Percentiles rank a stretch among this genome's conserved stretches.
Conservation (phyloP, 2,888 invertebrate species). For the Pammene aurita region DNA sequence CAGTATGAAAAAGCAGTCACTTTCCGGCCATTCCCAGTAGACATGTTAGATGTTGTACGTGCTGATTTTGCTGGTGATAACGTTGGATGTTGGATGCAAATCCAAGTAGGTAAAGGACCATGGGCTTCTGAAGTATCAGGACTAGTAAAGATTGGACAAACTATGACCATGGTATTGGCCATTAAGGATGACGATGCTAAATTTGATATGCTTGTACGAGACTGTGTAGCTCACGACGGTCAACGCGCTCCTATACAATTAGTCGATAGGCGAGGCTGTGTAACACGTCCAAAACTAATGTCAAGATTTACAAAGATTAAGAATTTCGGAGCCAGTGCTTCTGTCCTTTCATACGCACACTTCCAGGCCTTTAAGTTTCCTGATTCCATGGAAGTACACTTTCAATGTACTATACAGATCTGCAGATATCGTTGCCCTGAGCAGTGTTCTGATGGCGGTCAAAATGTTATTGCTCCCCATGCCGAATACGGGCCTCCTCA, state of each 20-base stretch:
- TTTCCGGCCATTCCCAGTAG: conserved; percentile 96
- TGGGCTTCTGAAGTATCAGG: conserved; percentile 98
- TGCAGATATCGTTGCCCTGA: conserved; percentile 96
- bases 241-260: conserved; percentile 96
- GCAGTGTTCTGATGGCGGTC: conserved; percentile 89
- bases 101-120: conserved; percentile 96
- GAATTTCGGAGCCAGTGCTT: conserved; percentile 96
- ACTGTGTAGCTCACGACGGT: conserved; percentile 97
- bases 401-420: conserved; percentile 97
- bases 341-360: conserved; percentile 95
- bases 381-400: conserved; percentile 98
- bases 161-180: conserved; percentile 98
- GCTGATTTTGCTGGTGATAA: conserved; percentile 98
- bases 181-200: conserved; percentile 97
- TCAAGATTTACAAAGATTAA: conserved; percentile 97
- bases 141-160: conserved; percentile 96
- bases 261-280: conserved; percentile 96
- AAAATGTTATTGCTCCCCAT: conserved; percentile 78
- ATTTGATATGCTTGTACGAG: conserved; percentile 97
- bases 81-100: conserved; percentile 99
- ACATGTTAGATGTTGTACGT: conserved; percentile 96
- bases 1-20: conserved; percentile 98
- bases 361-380: conserved; percentile 98
- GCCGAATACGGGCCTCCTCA: conserved; percentile 90
- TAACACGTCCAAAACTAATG: conserved; percentile 96